These are phyloP conservation scores for Calidris pygmaea DNA, from an alignment of 2,113 vertebrate species.

Conservation along the genomic window DNA sequence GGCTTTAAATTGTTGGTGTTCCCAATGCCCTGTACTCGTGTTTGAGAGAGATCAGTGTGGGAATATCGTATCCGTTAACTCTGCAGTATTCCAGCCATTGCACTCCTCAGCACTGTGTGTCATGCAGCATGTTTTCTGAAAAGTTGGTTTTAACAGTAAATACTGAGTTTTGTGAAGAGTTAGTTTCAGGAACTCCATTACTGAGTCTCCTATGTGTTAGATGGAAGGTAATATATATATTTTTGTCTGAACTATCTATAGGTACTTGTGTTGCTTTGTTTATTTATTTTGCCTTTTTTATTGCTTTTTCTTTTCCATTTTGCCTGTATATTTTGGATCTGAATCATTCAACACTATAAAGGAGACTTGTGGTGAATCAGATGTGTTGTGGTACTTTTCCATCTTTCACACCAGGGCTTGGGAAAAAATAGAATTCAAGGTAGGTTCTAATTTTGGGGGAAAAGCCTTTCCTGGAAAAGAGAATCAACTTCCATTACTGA, in stretches of 20 bases:
- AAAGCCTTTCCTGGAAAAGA: neutral
- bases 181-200: neutral
- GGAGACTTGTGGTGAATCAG: neutral
- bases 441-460: neutral
- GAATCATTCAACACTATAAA: neutral
- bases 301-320: neutral
- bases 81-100: fast-evolving
- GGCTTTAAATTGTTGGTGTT: neutral
- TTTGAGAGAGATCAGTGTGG: neutral
- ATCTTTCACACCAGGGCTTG: neutral
- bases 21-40: neutral
- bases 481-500: neutral
- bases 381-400: neutral
- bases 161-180: neutral
- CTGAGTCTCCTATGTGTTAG: neutral
- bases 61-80: neutral
- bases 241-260: neutral
- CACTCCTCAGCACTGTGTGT: neutral
- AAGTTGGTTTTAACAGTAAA: neutral
- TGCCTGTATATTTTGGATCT: neutral
- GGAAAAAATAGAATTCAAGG: neutral
- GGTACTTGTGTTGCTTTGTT: neutral
- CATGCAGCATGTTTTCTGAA: neutral
- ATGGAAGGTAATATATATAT: neutral
- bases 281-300: neutral